Conservation (phyloP, 2,113 vertebrate genomes). For the Gallinago media region DNA sequence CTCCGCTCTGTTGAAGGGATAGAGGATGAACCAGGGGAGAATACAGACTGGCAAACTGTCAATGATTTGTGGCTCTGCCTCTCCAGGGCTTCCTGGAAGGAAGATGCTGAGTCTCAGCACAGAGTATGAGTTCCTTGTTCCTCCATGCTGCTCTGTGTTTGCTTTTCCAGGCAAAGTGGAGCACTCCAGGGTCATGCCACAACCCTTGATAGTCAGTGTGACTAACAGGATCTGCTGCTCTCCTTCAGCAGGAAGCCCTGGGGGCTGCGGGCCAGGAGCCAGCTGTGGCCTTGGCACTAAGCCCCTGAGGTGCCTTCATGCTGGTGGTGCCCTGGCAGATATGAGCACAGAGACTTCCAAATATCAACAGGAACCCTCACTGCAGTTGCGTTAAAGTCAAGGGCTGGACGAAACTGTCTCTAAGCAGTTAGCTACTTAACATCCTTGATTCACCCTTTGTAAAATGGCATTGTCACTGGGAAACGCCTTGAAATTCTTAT, state of each 20-base stretch:
- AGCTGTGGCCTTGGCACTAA: neutral
- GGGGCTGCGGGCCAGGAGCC: neutral
- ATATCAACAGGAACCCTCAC: accelerated
- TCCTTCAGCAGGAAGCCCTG: neutral
- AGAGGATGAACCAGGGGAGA: neutral
- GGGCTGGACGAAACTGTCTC: neutral
- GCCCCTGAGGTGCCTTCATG: neutral
- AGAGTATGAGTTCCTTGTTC: neutral
- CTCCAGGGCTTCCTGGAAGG: neutral
- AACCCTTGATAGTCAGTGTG: neutral
- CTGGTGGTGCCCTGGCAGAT: neutral
- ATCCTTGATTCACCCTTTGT: neutral
- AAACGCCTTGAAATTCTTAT: neutral
- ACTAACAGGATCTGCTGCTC: neutral
- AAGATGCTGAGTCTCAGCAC: neutral
- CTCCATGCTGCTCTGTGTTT: neutral
- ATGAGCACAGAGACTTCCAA: neutral
- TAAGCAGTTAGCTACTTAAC: neutral
- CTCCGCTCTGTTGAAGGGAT: neutral
- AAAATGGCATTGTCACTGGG: accelerated
- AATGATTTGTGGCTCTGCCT: neutral
- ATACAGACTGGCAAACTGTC: neutral
- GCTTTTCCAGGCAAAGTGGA: neutral
- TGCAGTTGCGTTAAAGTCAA: neutral
- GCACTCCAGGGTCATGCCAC: neutral